Evolutionary conservation across 2,888 invertebrate genomes (phyloP), one percentile per base, ranked within the genome.

Genomic region (Diaperis boleti): DNA sequence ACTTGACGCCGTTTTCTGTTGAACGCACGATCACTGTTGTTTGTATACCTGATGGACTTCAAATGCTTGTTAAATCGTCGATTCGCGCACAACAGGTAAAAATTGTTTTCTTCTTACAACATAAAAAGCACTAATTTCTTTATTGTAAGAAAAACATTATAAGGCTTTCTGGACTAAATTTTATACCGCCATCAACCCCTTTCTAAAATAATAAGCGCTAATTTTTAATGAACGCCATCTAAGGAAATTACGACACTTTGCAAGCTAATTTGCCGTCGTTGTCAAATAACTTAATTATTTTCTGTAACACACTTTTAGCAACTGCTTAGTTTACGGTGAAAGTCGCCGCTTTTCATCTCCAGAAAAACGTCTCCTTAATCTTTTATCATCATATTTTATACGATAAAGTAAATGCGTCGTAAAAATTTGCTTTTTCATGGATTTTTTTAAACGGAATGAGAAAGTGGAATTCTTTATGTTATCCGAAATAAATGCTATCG

Each of bases 321-420:
- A n/a, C n/a, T 26, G n/a, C 3, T 15, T 54, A 37, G 26, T 54
- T 54, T 39, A 54, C 54, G 54, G 20, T 26, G 29, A 18, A 20
- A 14, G 29, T 54, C 39, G 41, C 26, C 41, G 22, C 54, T 54
- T 41, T 41, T 18, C 29, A 20, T 22, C 33, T 11, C 1, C 18
- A n/a, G n/a, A 1, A 15, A 55, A 44, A 44, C 29, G 26, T 11
- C 44, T 20, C 14, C 42, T n/a, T 37, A 57, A 47, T 57, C 37
- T 44, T 10, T n/a, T n/a, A n/a, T n/a, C n/a, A 13, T n/a, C 56
- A 56, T 56, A 56, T 56, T 56, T 56, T 45, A 56, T 56, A 56
- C 33, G 56, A 56, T 17, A 56, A 33, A 42, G 35, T 57, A 57
- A 55, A 50, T 50, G 49, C 59, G 41, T 59, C 59, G 33, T 59